These are phyloP conservation scores for Bombus sylvicola DNA, from an alignment of 1,140 invertebrate species.

Conservation along the genomic window DNA sequence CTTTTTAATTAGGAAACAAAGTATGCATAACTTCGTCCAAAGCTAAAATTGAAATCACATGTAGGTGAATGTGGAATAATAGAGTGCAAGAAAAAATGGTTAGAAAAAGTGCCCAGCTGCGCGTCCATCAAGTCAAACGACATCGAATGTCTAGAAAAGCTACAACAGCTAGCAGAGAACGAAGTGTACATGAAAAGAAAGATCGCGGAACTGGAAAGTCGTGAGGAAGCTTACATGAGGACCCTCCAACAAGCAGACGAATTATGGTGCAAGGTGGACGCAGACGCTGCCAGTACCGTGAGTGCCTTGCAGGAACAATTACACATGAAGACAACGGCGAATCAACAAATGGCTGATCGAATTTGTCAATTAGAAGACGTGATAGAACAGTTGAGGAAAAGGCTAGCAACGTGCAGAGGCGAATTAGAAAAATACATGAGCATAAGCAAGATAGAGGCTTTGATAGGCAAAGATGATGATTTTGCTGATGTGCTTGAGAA, in stretches of 20 bases:
- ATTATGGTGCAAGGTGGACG: constrained; percentile 88
- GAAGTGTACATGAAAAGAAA: constrained; percentile 79
- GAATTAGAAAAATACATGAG: constrained; percentile 61
- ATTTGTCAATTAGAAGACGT: constrained; percentile 69
- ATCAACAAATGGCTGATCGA: constrained; percentile 68
- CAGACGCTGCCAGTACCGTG: constrained; percentile 69
- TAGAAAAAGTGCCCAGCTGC: constrained; percentile 64
- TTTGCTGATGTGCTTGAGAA: constrained; percentile 51
- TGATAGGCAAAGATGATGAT: constrained; percentile 62
- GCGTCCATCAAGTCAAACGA: constrained; percentile 71
- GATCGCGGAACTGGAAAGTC: constrained; percentile 86
- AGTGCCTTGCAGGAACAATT: constrained; percentile 76
- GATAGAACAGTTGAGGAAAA: constrained; percentile 52
- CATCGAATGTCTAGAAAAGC: constrained; percentile 72
- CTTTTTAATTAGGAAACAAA: no score
- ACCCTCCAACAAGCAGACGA: constrained; percentile 89
- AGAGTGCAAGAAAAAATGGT: constrained; percentile 55
- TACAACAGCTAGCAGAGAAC: constrained; percentile 72
- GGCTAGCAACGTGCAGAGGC: constrained; percentile 28
- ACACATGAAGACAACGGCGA: constrained; percentile 65
- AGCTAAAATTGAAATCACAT: neutral
- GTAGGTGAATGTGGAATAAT: constrained; percentile 67
- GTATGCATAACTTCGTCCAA: no score
- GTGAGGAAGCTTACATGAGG: constrained; percentile 87
- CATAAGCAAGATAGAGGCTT: constrained; percentile 48